phyloP scores from a whole-genome alignment of 2,888 invertebrate species.

The Aphodius granarius region DNA sequence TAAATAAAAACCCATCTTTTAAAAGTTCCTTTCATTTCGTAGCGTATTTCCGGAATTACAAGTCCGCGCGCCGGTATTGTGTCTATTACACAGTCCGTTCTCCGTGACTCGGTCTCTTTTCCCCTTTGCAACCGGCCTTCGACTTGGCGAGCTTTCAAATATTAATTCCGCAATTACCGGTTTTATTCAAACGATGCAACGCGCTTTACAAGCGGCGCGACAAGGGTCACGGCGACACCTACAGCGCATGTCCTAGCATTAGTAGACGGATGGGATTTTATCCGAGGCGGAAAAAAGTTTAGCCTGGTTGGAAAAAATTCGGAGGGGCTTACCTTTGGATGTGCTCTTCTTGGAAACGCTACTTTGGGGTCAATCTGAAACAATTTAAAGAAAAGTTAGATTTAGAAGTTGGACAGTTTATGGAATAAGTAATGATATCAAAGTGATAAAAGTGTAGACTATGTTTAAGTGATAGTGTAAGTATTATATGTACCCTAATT shows the following conservation, averaged over 20 bases:
- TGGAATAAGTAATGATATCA: neutral
- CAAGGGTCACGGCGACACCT: neutral
- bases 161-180: conserved; percentile 56
- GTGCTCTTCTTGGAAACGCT: conserved; percentile 98
- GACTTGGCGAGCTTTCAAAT: conserved; percentile 47
- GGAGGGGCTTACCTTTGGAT: conserved; percentile 86
- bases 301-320: neutral
- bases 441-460: neutral
- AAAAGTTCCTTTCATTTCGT: conserved; percentile 12
- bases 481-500: neutral
- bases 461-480: neutral
- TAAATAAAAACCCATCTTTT: conserved; percentile 1
- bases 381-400: conserved; percentile 34
- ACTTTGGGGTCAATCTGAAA: conserved; percentile 99
- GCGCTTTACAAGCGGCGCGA: neutral
- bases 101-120: conserved; percentile 32
- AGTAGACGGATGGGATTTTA: neutral
- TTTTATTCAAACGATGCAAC: conserved; percentile 46
- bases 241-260: neutral
- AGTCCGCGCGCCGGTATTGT: conserved; percentile 37
- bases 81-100: conserved; percentile 37
- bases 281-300: neutral
- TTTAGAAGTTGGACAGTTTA: neutral
- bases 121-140: conserved; percentile 38
- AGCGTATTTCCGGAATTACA: conserved; percentile 27